phyloP scores from a whole-genome alignment of 1,140 invertebrate species.

The Drosophila punjabiensis region DNA sequence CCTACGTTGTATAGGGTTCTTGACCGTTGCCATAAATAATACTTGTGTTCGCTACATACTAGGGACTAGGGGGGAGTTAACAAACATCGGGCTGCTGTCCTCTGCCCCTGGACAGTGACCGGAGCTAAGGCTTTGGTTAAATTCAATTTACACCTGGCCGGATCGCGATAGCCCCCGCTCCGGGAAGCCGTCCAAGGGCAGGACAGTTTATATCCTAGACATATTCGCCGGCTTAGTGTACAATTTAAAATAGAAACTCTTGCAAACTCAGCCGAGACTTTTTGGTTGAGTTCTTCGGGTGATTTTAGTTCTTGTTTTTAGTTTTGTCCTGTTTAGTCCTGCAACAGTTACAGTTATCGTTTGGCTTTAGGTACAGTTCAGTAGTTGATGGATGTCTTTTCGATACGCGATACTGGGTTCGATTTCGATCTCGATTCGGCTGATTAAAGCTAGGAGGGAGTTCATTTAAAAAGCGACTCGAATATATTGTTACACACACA shows the following conservation, averaged over 20 bases:
- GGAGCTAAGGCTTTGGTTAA: background rate
- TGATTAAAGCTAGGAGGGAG: slow-evolving; percentile 51
- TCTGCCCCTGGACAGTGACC: background rate
- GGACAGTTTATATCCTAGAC: slow-evolving; percentile 32
- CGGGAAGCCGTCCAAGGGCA: background rate
- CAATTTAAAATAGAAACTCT: slow-evolving; percentile 83
- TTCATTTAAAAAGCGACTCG: slow-evolving; percentile 84
- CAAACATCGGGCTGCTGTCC: slow-evolving; percentile 43
- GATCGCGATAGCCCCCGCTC: background rate
- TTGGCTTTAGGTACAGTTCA: slow-evolving; percentile 72
- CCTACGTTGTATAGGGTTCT: slow-evolving; percentile 72
- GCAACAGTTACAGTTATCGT: slow-evolving; percentile 39
- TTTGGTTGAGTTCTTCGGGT: slow-evolving; percentile 22
- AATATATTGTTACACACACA: slow-evolving; percentile 85
- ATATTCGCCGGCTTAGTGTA: slow-evolving; percentile 32
- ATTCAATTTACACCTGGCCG: slow-evolving; percentile 2
- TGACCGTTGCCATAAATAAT: slow-evolving; percentile 72
- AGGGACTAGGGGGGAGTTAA: slow-evolving; percentile 45
- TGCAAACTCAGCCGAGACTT: slow-evolving; percentile 75
- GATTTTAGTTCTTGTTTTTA: slow-evolving; percentile 22
- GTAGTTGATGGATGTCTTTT: slow-evolving; percentile 54
- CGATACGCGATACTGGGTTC: slow-evolving; percentile 8
- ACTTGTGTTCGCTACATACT: slow-evolving; percentile 57
- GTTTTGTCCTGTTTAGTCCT: slow-evolving; percentile 54
- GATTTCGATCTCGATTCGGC: slow-evolving; percentile 25